Evolutionary conservation across 2,113 vertebrate genomes (phyloP).

Genomic region (Prochilodus magdalenae): DNA sequence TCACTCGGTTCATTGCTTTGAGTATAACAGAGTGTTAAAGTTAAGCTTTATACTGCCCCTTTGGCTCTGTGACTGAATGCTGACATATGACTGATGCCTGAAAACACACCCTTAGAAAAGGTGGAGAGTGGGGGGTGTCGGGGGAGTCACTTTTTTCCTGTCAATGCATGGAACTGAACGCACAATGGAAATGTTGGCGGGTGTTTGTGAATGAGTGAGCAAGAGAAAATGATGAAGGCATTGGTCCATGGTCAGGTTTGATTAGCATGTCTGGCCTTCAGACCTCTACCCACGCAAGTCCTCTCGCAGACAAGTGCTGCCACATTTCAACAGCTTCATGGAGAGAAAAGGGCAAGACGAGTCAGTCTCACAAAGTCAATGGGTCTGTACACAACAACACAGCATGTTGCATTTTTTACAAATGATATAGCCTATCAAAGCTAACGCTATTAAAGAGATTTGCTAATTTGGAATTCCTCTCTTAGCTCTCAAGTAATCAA

Average conservation of each 20-base stretch:
- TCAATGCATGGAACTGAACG: conserved; percentile 6
- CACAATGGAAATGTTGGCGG: neutral
- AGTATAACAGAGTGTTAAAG: neutral
- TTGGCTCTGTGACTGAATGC: neutral
- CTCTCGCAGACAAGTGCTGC: conserved; percentile 36
- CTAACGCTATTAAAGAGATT: neutral
- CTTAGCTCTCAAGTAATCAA: neutral
- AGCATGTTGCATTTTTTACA: neutral
- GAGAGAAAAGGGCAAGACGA: conserved; percentile 25
- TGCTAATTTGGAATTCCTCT: neutral
- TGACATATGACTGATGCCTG: neutral
- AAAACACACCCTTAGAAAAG: neutral
- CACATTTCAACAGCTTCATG: conserved; percentile 38
- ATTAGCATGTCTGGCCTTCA: conserved; percentile 45
- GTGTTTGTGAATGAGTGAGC: neutral
- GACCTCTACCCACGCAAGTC: conserved; percentile 39
- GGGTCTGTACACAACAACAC: neutral
- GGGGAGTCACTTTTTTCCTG: neutral
- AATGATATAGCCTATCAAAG: neutral
- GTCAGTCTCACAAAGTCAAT: conserved; percentile 18
- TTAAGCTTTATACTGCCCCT: neutral
- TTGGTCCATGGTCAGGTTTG: conserved; percentile 16
- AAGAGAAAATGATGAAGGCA: conserved; percentile 22
- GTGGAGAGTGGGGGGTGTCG: neutral
- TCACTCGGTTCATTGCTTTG: neutral